These are phyloP conservation scores for Orchesellides sinensis DNA, from an alignment of 2,888 invertebrate genomes.

Conservation along the genomic window DNA sequence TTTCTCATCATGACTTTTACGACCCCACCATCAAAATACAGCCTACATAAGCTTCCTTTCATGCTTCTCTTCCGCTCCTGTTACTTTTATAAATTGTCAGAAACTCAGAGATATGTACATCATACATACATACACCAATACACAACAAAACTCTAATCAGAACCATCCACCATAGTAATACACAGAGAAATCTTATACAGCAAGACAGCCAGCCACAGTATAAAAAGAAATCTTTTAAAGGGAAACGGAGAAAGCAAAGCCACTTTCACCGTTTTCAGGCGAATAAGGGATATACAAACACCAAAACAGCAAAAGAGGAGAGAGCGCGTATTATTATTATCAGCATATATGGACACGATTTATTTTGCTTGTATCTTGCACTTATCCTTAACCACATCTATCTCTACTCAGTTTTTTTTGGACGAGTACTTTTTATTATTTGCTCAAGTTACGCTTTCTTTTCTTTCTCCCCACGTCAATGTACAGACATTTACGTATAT, in stretches of 20 bases:
- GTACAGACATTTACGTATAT: too few species aligned
- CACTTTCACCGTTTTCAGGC: not conserved
- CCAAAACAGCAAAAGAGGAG: not conserved
- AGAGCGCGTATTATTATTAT: constrained; percentile 33
- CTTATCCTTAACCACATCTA: constrained; percentile 59
- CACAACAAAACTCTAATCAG: constrained; percentile 13
- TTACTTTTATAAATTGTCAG: constrained; percentile 40
- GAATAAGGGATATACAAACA: not conserved
- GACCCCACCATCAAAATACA: constrained; percentile 68
- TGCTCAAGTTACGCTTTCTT: not conserved
- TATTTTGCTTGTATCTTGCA: constrained; percentile 23
- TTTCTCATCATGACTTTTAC: constrained; percentile 70
- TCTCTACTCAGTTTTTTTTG: constrained; percentile 14
- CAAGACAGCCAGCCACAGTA: not conserved
- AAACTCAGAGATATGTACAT: not conserved
- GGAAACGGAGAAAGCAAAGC: constrained; percentile 2
- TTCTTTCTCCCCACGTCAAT: not conserved
- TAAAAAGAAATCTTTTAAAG: constrained; percentile 7
- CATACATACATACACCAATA: not conserved
- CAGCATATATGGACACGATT: constrained; percentile 22
- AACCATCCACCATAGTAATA: not conserved
- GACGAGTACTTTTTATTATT: not conserved
- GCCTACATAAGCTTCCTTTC: constrained; percentile 66
- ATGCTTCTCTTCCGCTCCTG: constrained; percentile 59
- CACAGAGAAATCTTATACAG: not conserved